phyloP scores from a whole-genome alignment of 2,888 invertebrate genomes.

The Hydriomena furcata region DNA sequence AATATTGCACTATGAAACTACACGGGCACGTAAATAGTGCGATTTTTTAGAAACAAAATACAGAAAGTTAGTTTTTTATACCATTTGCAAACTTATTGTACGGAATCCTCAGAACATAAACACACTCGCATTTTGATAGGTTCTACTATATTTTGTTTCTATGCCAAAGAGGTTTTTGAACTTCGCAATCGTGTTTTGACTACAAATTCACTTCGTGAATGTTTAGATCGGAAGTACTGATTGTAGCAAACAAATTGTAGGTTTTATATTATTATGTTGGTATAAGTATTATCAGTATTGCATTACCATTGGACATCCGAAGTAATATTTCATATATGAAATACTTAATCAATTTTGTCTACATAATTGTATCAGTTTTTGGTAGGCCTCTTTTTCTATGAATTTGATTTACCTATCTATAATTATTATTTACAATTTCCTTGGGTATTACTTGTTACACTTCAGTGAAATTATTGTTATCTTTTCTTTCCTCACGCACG shows the following conservation, averaged over 20 bases:
- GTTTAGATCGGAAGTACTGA: slow-evolving; percentile 35
- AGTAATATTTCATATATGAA: slow-evolving; percentile 1
- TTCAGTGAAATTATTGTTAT: slow-evolving; percentile 2
- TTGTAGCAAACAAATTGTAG: slow-evolving; percentile 4
- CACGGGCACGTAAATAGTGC: too few species aligned
- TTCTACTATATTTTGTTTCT: slow-evolving; percentile 36
- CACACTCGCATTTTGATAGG: slow-evolving; percentile 1
- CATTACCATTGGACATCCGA: neutral
- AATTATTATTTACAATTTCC: neutral
- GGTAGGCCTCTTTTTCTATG: slow-evolving; percentile 17
- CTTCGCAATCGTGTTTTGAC: slow-evolving; percentile 46
- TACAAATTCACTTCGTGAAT: slow-evolving; percentile 38
- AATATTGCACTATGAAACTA: too few species aligned
- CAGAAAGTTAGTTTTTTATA: too few species aligned
- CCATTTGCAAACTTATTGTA: neutral
- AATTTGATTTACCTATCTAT: slow-evolving; percentile 16
- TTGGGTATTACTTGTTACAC: slow-evolving; percentile 12
- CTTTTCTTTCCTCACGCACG: slow-evolving; percentile 1
- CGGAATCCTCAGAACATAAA: neutral
- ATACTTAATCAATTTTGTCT: neutral
- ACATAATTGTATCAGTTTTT: neutral
- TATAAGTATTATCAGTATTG: neutral
- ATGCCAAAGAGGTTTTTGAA: slow-evolving; percentile 47
- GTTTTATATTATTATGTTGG: neutral
- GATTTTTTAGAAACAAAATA: too few species aligned